A percentile compares a stretch with the other conserved stretches of the same genome.
These are phyloP conservation scores for Crotalus tigris DNA, from an alignment of 2,113 vertebrate genomes.

Conservation along the genomic window DNA sequence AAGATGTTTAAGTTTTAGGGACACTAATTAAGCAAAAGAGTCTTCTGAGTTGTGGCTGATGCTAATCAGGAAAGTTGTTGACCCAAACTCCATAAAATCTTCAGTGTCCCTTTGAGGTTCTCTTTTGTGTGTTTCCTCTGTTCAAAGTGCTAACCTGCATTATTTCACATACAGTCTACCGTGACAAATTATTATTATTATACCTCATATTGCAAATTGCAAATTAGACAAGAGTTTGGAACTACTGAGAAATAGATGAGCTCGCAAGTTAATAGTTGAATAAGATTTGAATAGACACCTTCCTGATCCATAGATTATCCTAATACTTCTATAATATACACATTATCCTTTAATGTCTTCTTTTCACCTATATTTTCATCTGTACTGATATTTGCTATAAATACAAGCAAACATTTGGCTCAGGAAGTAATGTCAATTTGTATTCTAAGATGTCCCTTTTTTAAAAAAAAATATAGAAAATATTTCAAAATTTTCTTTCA, in stretches of 20 bases:
- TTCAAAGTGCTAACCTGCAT: background rate
- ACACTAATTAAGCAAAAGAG: background rate
- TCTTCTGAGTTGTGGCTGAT: background rate
- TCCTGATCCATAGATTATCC: background rate
- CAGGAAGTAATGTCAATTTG: background rate
- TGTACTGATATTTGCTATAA: slow-evolving; percentile 24
- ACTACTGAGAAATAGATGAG: background rate
- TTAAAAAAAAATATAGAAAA: slow-evolving; percentile 36
- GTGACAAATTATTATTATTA: background rate
- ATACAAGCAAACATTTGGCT: background rate
- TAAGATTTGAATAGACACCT: background rate
- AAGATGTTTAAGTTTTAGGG: background rate
- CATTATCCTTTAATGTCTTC: slow-evolving; percentile 6
- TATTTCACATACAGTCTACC: background rate
- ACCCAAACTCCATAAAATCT: background rate
- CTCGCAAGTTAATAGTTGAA: background rate
- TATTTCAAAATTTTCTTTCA: slow-evolving; percentile 46
- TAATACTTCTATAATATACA: background rate
- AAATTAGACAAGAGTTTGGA: background rate
- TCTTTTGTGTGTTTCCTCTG: background rate
- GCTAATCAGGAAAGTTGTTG: background rate
- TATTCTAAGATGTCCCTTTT: slow-evolving; percentile 28
- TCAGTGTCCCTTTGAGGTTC: background rate
- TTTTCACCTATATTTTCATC: background rate
- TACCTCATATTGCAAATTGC: background rate